Percentiles rank a stretch among this genome's conserved stretches.
Evolutionary conservation across 2,113 vertebrate genomes (phyloP).

Genomic region (Mesembrinibis cayennensis): DNA sequence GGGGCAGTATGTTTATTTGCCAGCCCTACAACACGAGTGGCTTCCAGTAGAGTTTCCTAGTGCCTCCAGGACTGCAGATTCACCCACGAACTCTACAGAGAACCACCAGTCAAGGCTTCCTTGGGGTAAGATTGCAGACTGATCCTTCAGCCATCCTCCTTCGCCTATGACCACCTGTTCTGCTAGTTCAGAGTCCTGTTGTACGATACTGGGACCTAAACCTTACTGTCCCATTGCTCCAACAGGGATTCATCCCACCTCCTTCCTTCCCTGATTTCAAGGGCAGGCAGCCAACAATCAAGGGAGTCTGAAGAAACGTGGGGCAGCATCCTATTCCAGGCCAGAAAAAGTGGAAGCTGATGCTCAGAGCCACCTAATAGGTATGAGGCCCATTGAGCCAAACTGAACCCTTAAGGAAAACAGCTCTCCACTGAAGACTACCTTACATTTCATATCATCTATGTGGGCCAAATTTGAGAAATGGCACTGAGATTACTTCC

Average conservation of each 20-base stretch:
- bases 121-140: neutral
- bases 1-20: neutral
- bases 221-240: neutral
- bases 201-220: neutral
- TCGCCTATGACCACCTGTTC: neutral
- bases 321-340: neutral
- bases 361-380: rapidly evolving
- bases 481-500: neutral
- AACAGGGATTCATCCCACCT: neutral
- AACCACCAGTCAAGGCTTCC: neutral
- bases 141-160: neutral
- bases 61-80: neutral
- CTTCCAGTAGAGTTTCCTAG: neutral
- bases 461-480: neutral
- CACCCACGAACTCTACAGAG: neutral
- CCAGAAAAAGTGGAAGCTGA: neutral
- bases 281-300: neutral
- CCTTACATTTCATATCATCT: neutral
- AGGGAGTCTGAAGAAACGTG: neutral
- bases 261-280: neutral
- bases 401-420: neutral
- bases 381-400: neutral
- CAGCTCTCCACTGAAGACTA: neutral
- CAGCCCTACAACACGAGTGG: neutral
- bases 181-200: neutral